Evolutionary conservation across 2,113 vertebrate species (phyloP), one percentile per base, ranked within the genome.

Genomic region (Acanthisitta chloris): DNA sequence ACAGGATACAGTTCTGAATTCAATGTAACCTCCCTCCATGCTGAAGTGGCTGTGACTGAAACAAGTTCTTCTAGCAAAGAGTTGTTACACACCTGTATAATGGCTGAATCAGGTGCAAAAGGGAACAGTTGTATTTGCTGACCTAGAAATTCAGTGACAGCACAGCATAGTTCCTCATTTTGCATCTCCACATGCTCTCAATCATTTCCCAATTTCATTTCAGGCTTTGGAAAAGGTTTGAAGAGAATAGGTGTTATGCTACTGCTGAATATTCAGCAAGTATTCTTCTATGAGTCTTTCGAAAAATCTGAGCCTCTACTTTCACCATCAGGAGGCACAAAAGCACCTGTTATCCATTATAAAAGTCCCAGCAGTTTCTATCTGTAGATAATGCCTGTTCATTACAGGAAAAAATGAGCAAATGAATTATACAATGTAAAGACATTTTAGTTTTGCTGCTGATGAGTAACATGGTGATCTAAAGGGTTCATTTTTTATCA

Each of bases 21-120:
- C 91, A 26, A 0, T 40, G 64, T 61, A 40, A 48, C 80, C 36
- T 65, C 26, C 36, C 11, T 51, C 14, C 2, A 0, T 12, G 24
- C 52, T 34, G 16, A 67, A 77, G 33, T n/a, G 51, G n/a, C 40
- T 48, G 3, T 45, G 42, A 12, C 10, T 29, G 42, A 28, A 80
- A 51, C 17, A 71, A 8, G 42, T 81, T 62, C 43, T 58, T 79
- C 61, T n/a, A 55, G 48, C 57, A 69, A 40, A 66, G 13, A 55
- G 14, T 6, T 40, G 15, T 14, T 42, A 33, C 40, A 2, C 3
- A 1, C 14, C n/a, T 43, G 19, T 31, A 21, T 40, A 42, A 42
- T 69, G 36, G 28, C 62, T 46, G 52, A 59, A 51, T 33, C 17
- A 10, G 24, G 8, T 72, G 46, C 23, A 43, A 57, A 82, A 88